Evolutionary conservation across 2,797 vertebrate species (phyloP).

Genomic region (Discoglossus pictus): DNA sequence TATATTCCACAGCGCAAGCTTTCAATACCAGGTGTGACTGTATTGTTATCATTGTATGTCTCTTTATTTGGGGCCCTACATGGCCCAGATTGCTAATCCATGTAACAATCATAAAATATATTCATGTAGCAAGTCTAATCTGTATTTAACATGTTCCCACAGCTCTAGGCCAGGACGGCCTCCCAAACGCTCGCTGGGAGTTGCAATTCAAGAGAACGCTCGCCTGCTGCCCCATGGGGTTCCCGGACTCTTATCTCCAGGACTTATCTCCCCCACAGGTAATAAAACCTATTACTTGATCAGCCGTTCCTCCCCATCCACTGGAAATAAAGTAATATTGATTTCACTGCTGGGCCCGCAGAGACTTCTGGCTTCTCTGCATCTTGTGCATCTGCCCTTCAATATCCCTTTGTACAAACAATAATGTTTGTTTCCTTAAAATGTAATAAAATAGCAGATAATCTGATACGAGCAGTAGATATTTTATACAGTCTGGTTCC

Average conservation of each 20-base stretch:
- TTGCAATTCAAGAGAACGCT: conserved; percentile 84
- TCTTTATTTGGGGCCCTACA: no score
- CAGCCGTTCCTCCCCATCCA: conserved; percentile 58
- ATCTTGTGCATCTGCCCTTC: conserved; percentile 73
- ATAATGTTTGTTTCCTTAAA: background rate
- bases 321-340: conserved; percentile 78
- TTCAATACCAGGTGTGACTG: background rate
- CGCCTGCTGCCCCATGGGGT: conserved; percentile 85
- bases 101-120: conserved; percentile 14
- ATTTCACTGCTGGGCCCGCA: conserved; percentile 76
- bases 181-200: conserved; percentile 87
- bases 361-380: conserved; percentile 70
- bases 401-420: conserved; percentile 58
- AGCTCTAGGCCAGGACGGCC: conserved; percentile 92
- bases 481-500: no score
- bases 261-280: conserved; percentile 90
- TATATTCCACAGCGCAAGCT: no score
- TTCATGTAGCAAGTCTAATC: background rate
- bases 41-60: background rate
- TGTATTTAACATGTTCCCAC: conserved; percentile 55
- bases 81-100: no score
- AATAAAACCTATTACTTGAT: conserved; percentile 66
- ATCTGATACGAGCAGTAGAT: no score
- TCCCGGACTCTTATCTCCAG: conserved; percentile 86
- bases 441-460: no score